Base-by-base conservation (phyloP, 2,797 vertebrate genomes). In the Manis javanica region DNA sequence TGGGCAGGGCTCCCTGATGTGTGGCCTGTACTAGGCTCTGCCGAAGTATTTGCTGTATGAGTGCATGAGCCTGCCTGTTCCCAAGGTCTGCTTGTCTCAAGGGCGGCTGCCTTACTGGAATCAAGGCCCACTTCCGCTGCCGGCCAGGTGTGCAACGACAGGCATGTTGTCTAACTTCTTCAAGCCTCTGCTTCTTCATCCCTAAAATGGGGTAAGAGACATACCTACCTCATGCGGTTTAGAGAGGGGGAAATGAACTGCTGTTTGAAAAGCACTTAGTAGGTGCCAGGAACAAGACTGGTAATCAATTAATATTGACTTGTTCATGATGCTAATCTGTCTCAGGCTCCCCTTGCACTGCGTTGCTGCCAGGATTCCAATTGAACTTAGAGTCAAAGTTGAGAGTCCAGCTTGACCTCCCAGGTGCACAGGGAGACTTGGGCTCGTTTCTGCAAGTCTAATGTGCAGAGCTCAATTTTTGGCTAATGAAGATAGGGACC, bases 121-220 rank as follows among this genome's bases (percentile, higher is more conserved):
- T 71, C 57, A 66, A 49, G 16, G 13, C 39, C 19, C 39, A 61
- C 26, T 63, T 87, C 64, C 66, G 57, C 55, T 5, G 31, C 19
- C n/a, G 71, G 13, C 4, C 26, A 63, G 34, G 34, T 82, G 42
- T 57, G 63, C 39, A 85, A 46, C 37, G 29, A 2, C 53, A 57
- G 82, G 24, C 57, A 77, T 74, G n/a, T 46, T 49, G 42, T 84
- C 61, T 84, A 68, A 79, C 34, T 87, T 71, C n/a, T 34, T 69
- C 49, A 63, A 74, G 26, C 46, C 39, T 95, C 34, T 88, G 72
- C 24, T 77, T 92, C 84, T 82, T 66, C n/a, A 59, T 84, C 31
- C 68, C 24, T 72, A 78, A 91, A 90, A 78, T 81, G 81, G 83
- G 71, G 34, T 79, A 84, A 79, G 21, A 74, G 78, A 93, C 42